Evolutionary conservation across 2,888 invertebrate genomes (phyloP), one percentile per base, ranked within the genome.

Genomic region (Pseudococcus jackbeardsleyi): DNA sequence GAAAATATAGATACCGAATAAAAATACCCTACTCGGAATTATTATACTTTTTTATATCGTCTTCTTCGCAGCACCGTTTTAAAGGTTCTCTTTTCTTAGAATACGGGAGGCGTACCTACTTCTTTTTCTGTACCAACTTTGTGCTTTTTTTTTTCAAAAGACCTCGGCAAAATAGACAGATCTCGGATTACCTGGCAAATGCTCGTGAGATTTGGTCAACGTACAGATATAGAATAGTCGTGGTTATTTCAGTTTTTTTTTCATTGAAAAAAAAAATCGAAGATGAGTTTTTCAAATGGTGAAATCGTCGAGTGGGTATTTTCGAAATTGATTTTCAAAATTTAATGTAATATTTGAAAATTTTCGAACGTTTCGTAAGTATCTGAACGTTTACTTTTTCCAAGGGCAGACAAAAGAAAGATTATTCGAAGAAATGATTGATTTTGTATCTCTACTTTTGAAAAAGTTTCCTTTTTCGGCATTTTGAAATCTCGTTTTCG

Each of bases 151-250:
- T 17, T n/a, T 59, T n/a, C 59, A 59, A 59, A 59, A 59, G 59
- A 59, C 59, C 59, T 33, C 59, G 59, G 59, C 12, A 59, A 59
- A n/a, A 59, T 59, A 59, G 54, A 54, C 54, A 54, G n/a, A n/a
- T 59, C n/a, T 59, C 59, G 59, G 59, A 59, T 59, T 59, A 59
- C 17, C 59, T 1, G 15, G n/a, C 59, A 59, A 59, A 59, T 59
- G 59, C 9, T 59, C 59, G 59, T 59, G 59, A 59, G 17, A 59
- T 59, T 59, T 59, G 59, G 59, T n/a, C 59, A 59, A 59, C 59
- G 17, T n/a, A 59, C 26, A 33, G 26, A 33, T 33, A 33, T 33
- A 33, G 26, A 33, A 33, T 33, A 33, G 26, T 33, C 26, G 26
- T 33, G 3, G 59, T 59, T 17, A n/a, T n/a, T 59, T 59, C 59